A percentile compares a stretch with the other conserved stretches of the same genome.
Conservation (phyloP, 2,888 invertebrate species). For the Chrysolina oricalcia region DNA sequence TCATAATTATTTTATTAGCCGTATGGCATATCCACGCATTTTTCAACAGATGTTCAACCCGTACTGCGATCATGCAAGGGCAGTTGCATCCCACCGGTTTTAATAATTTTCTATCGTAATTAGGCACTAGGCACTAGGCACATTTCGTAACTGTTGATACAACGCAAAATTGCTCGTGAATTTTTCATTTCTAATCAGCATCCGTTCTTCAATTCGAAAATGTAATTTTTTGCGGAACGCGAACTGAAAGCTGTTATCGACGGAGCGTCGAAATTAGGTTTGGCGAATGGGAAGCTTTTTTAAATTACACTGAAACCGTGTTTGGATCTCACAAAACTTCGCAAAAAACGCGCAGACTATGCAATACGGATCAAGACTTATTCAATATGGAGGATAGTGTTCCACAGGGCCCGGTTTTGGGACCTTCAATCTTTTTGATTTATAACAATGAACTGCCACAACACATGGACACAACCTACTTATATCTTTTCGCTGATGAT, state of each 20-base stretch:
- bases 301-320: not conserved
- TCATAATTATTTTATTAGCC: constrained; percentile 60
- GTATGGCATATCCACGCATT: constrained; percentile 55
- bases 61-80: constrained; percentile 40
- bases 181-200: constrained; percentile 50
- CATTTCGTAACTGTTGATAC: constrained; percentile 46
- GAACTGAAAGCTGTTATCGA: constrained; percentile 5
- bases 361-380: no score
- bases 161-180: constrained; percentile 51
- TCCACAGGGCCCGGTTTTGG: no score
- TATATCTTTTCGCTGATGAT: no score
- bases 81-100: constrained; percentile 41
- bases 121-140: constrained; percentile 29
- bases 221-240: not conserved
- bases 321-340: no score
- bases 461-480: no score
- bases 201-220: not conserved
- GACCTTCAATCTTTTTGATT: no score
- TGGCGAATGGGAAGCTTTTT: not conserved
- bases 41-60: constrained; percentile 59
- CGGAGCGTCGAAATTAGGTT: not conserved
- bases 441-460: no score
- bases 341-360: no score
- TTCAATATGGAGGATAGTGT: no score
- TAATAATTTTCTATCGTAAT: constrained; percentile 54